Evolutionary conservation across 2,797 vertebrate genomes (phyloP), one percentile per base, ranked within the genome.

Genomic region (Propithecus deckenii): DNA sequence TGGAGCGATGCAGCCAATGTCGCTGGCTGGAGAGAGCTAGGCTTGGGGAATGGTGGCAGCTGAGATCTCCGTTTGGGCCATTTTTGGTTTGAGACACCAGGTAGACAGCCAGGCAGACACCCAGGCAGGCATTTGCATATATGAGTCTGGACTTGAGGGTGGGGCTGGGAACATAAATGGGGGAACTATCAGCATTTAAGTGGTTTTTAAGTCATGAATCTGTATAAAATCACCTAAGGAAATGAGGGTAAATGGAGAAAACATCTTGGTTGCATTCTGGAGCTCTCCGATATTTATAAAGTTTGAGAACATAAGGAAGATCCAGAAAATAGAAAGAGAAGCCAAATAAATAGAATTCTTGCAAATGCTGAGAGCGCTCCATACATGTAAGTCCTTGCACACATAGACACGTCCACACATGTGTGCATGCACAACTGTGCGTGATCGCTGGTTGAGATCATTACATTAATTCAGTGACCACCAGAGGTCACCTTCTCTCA

Each of bases 401-500:
- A 41, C 11, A 4, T 13, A 71, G 28, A 50, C 18, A 52, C 69
- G 76, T 0, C 0, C 20, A 38, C 48, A 67, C 1, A 18, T 0
- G 0, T 32, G 79, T 65, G 28, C 5, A 8, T 23, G n/a, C 25
- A 46, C 11, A 59, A 41, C 25, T 32, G 1, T 10, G 6, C 5
- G 0, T 2, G 2, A 32, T 48, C 52, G 1, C 76, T 63, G 20
- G 28, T 2, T 86, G 28, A 55, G 30, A 75, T 25, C 32, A 76
- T 22, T 8, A 12, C 63, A 43, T 72, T 61, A 87, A 87, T 22
- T 89, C 35, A 91, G 71, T 32, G 91, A 25, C 55, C 72, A 95
- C 63, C 81, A 95, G 92, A 74, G 88, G 79, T 88, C 88, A 94
- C 88, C 48, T 94, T 87, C 63, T 81, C 72, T 61, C 57, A 79